A percentile compares a stretch with the other conserved stretches of the same genome.
phyloP scores from a whole-genome alignment of 1,140 invertebrate species.

The Callitettix versicolor region DNA sequence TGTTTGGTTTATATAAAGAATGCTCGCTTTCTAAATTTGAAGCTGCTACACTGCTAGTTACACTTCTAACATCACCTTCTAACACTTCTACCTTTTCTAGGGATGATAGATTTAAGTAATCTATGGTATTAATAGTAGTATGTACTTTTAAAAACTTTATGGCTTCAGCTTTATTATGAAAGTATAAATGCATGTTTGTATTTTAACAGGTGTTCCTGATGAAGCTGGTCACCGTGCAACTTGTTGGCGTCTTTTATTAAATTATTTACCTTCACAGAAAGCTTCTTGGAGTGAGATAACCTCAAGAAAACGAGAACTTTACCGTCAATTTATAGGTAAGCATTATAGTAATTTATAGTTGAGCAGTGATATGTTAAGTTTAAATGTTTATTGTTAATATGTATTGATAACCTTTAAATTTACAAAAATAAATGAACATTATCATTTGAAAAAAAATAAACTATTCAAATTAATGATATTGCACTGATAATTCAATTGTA shows the following conservation, averaged over 20 bases:
- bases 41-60: too few relatives aligned
- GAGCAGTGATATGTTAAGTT: background rate
- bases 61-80: too few relatives aligned
- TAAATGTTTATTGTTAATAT: background rate
- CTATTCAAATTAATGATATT: background rate
- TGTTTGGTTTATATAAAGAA: too few relatives aligned
- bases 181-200: constrained; percentile 5
- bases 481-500: too few relatives aligned
- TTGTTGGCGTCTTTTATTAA: constrained; percentile 74
- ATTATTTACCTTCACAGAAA: constrained; percentile 62
- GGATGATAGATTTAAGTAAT: too few relatives aligned
- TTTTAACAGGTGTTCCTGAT: constrained; percentile 64
- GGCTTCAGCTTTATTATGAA: background rate
- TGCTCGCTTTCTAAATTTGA: too few relatives aligned
- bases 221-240: constrained; percentile 60
- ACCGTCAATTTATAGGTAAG: constrained; percentile 73
- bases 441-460: too few relatives aligned
- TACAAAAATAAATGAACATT: too few relatives aligned
- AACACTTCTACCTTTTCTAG: too few relatives aligned
- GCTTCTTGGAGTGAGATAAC: constrained; percentile 53
- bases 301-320: constrained; percentile 57
- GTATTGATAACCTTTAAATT: too few relatives aligned
- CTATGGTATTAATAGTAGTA: too few relatives aligned
- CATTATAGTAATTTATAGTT: constrained; percentile 18
- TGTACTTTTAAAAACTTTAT: too few relatives aligned